Base-by-base conservation (phyloP, 2,797 vertebrate species). In the Hippopotamyrus pictus region DNA sequence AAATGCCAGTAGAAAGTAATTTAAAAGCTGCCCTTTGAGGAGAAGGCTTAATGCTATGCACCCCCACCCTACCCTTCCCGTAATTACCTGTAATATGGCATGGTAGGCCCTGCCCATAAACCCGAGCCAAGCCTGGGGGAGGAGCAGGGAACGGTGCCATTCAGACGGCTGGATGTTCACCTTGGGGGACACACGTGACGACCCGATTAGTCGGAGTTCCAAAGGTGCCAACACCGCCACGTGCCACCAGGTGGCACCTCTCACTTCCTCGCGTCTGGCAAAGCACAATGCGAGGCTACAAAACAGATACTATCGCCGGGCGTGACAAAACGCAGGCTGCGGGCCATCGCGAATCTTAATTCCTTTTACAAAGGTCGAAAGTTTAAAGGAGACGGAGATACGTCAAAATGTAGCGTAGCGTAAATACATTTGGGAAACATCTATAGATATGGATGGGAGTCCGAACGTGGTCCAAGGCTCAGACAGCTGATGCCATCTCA, bases 91-190 rank as follows among this genome's bases (percentile, higher is more conserved):
- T 7, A 99, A 93, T 25, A 97, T 92, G 0, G 97, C 97, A 48
- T 96, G 95, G 92, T 97, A 99, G 0, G 97, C 96, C 91, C 97
- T 94, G 89, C 89, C 96, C 97, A 99, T 98, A 93, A 98, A 99
- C 0, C 95, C 96, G 8, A 96, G 93, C 98, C 98, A 99, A 12
- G 97, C 97, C 90, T 97, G 97, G 0, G 98, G 97, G 65, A 99
- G 94, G 1, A 98, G 94, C 44, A 99, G 92, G 1, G 97, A 97
- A 0, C 95, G 97, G 91, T 99, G 97, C 98, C 98, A 99, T 89
- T 99, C 98, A 0, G 97, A 98, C 0, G 95, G 97, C 89, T 99
- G 98, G 90, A 99, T 98, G 92, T 97, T 98, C 92, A 99, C 98
- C 98, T 99, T 86, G 29, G 83, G 59, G 90, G n/a, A 65, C 29